phyloP scores from a whole-genome alignment of 1,140 invertebrate genomes.

The Lepidurus arcticus region DNA sequence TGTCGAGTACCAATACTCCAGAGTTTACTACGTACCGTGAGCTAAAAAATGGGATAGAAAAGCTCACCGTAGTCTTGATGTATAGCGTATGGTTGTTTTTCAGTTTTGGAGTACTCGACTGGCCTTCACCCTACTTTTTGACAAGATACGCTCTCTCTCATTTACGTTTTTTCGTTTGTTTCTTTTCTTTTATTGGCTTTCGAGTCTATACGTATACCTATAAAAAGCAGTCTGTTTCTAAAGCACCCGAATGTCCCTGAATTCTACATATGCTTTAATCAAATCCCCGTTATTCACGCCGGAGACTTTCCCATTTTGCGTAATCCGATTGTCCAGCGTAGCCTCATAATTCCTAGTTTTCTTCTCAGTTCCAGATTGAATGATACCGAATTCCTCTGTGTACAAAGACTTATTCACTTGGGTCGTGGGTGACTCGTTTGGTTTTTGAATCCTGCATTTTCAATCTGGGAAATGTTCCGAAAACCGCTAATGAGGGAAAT shows the following conservation, averaged over 20 bases:
- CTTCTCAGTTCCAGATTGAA: not conserved
- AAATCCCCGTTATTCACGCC: not conserved
- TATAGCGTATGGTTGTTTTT: not conserved
- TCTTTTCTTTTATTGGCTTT: not conserved
- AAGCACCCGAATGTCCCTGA: not conserved
- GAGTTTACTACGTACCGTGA: not conserved
- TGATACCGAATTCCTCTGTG: not conserved
- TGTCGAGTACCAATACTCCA: not conserved
- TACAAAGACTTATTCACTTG: not conserved
- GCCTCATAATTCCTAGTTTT: not conserved
- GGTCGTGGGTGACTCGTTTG: conserved; percentile 15
- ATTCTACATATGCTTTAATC: conserved; percentile 7
- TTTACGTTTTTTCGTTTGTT: not conserved
- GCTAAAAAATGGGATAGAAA: not conserved
- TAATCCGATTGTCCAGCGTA: not conserved
- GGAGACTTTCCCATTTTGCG: conserved; percentile 7
- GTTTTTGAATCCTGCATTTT: not conserved
- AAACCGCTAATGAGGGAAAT: conserved; percentile 14
- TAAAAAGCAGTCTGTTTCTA: not conserved
- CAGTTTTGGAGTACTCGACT: not conserved
- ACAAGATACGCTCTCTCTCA: not conserved
- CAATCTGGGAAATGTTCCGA: not conserved
- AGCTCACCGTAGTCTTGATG: not conserved
- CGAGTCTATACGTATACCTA: not conserved
- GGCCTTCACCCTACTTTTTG: conserved; percentile 1